Conservation (phyloP, 2,797 vertebrate species). For the Sebastes steindachneri region DNA sequence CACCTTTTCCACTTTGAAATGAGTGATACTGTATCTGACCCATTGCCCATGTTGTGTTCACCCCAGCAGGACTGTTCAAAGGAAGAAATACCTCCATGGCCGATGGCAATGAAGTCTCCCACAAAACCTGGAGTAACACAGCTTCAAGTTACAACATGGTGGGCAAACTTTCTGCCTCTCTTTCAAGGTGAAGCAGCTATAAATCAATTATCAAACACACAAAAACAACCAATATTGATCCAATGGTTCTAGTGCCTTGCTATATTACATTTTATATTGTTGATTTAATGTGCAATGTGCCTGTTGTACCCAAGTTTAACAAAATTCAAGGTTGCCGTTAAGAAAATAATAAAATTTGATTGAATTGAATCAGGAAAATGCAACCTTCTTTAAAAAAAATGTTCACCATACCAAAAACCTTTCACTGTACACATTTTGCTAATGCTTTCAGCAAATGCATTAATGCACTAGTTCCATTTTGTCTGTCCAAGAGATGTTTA, state of each 20-base stretch:
- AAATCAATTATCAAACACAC: not conserved
- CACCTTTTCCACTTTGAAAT: not conserved
- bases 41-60: not conserved
- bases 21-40: not conserved
- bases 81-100: not conserved
- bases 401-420: not conserved
- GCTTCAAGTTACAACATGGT: not conserved
- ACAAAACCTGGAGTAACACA: not conserved
- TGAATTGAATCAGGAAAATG: not conserved
- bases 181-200: not conserved
- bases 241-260: not conserved
- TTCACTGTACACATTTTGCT: not conserved
- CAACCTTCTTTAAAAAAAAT: not conserved
- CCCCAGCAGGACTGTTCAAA: not conserved
- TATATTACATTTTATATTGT: not conserved
- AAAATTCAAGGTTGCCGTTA: not conserved
- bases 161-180: not conserved
- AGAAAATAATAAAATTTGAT: not conserved
- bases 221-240: not conserved
- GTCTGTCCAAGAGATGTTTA: not conserved
- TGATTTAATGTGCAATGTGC: not conserved
- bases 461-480: not conserved
- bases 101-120: not conserved
- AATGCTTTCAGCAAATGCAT: not conserved
- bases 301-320: not conserved